Base-by-base conservation (phyloP, 2,888 invertebrate genomes). In the Liodrosophila aerea region DNA sequence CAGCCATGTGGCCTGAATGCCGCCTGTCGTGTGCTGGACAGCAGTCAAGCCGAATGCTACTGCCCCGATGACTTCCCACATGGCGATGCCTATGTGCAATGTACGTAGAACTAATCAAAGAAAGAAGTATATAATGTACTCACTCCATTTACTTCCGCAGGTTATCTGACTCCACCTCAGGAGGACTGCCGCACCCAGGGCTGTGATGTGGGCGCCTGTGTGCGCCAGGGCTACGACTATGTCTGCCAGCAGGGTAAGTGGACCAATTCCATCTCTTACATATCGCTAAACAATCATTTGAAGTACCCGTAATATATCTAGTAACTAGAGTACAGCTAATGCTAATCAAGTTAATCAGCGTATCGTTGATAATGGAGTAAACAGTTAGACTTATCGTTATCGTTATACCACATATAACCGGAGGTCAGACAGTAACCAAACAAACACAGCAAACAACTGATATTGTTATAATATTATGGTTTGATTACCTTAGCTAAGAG, bases 11-110 rank as follows among this genome's bases (percentile, higher is more conserved):
- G 97, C 12, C 91, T 92, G 30, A 96, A 96, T 86, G 97, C 97
- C 1, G 93, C 93, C 49, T 97, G 97, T 87, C 93, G 93, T 71
- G 93, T 95, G 36, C 91, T 93, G 43, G 91, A 93, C 64, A 92
- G 92, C 37, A 92, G 92, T 62, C 92, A 93, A 82, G 93, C 95
- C 0, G 93, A 95, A 86, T 97, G 97, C 87, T 95, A 94, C 87
- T 97, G 97, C 87, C 96, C 97, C 45, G 91, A 94, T 30, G 93
- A 94, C 85, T 95, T 92, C 90, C 96, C 97, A 43, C 92, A 93
- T 63, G 97, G 97, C 53, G 95, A 97, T 92, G 95, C 97, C 15
- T 93, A 94, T 86, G 93, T 94, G 81, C 94, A 95, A 92, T 97
- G 97, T 97, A 91, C 93, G 95, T 93, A 13, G 11, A 4, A 7